Conservation (phyloP, 1,140 invertebrate genomes). For the Hetaerina americana region DNA sequence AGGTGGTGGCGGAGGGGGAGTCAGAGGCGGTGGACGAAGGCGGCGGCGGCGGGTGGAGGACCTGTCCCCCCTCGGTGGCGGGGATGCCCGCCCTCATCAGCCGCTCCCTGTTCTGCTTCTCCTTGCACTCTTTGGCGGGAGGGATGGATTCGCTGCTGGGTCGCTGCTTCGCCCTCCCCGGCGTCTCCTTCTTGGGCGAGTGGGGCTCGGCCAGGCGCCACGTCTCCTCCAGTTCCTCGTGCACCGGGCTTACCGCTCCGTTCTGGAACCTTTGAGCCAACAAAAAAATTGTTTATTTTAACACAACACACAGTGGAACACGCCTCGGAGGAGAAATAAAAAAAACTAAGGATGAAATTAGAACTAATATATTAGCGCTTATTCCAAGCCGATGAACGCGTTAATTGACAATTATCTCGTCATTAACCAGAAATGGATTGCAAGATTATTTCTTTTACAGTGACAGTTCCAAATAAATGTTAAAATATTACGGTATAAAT, state of each 20-base stretch:
- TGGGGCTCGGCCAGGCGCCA: neutral
- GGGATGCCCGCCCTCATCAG: constrained; percentile 46
- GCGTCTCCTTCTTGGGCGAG: neutral
- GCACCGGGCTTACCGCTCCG: neutral
- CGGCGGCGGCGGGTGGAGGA: neutral
- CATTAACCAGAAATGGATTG: too few species aligned
- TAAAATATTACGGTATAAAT: too few species aligned
- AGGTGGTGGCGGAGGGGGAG: neutral
- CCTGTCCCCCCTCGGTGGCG: too few species aligned
- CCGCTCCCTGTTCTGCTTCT: constrained; percentile 54
- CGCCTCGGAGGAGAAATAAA: too few species aligned
- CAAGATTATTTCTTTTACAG: too few species aligned
- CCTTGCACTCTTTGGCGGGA: constrained; percentile 57
- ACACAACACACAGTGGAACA: too few species aligned
- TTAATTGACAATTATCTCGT: too few species aligned
- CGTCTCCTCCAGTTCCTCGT: neutral
- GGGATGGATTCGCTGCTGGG: neutral
- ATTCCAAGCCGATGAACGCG: too few species aligned
- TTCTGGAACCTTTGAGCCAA: neutral
- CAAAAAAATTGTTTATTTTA: neutral
- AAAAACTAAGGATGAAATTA: too few species aligned
- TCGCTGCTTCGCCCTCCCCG: neutral
- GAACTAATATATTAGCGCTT: too few species aligned
- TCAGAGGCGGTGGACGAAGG: neutral
- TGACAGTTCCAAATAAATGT: too few species aligned